These are phyloP conservation scores for Betta splendens DNA, from an alignment of 2,797 vertebrate species.

Conservation along the genomic window DNA sequence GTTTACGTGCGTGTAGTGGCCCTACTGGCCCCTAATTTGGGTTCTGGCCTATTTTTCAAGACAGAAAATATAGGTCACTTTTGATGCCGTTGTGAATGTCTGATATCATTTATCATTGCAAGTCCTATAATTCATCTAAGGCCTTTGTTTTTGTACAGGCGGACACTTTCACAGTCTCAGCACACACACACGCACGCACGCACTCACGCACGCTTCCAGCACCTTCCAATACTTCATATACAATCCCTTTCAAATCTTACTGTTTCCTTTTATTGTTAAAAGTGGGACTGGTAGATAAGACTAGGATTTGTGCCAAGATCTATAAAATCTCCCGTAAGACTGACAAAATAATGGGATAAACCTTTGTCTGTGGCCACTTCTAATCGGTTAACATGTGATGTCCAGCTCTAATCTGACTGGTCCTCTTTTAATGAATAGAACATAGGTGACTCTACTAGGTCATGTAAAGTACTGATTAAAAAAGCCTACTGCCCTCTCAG, in stretches of 20 bases:
- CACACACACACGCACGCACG: neutral
- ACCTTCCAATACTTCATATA: neutral
- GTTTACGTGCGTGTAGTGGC: slow-evolving; percentile 59
- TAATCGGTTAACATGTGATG: slow-evolving; percentile 7
- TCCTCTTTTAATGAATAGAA: too few species aligned
- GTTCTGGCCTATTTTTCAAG: slow-evolving; percentile 77
- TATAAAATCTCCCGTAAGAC: neutral
- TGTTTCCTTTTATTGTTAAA: neutral
- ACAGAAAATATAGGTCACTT: slow-evolving; percentile 79
- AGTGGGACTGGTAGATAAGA: neutral
- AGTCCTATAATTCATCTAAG: slow-evolving; percentile 66
- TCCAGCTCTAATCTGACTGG: neutral
- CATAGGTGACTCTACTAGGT: too few species aligned
- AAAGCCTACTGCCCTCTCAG: neutral
- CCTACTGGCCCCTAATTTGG: slow-evolving; percentile 75
- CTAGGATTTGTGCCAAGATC: slow-evolving; percentile 1
- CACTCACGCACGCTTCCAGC: neutral
- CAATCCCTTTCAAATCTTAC: neutral
- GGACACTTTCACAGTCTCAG: too few species aligned
- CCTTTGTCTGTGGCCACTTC: slow-evolving; percentile 5
- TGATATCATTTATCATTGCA: slow-evolving; percentile 72
- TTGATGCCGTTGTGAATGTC: slow-evolving; percentile 71
- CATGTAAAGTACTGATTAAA: too few species aligned
- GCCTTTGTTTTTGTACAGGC: slow-evolving; percentile 68
- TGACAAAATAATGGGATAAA: neutral